Percentiles rank a stretch among this genome's conserved stretches.
phyloP scores from a whole-genome alignment of 1,140 invertebrate genomes.

The Drosophila teissieri region DNA sequence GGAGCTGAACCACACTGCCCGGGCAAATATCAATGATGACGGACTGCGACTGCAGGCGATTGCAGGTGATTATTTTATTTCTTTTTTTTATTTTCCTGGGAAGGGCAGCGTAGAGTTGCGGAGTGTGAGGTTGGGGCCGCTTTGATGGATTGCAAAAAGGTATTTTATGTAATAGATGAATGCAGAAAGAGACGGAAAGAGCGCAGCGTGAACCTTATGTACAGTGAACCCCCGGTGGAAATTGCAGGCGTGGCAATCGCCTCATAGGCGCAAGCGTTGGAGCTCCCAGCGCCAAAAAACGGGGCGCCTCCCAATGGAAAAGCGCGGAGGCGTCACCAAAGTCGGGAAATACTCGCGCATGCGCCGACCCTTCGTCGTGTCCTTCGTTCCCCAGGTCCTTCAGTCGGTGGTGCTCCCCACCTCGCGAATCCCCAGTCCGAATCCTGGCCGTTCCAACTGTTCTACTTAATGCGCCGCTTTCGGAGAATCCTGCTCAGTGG shows the following conservation, averaged over 20 bases:
- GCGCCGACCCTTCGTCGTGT: constrained; percentile 7
- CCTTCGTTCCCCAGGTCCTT: neutral
- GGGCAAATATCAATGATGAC: constrained; percentile 52
- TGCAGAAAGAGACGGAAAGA: constrained; percentile 8
- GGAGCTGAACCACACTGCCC: constrained; percentile 22
- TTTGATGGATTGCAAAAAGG: constrained; percentile 80
- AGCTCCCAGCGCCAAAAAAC: constrained; percentile 32
- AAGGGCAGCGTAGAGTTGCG: neutral
- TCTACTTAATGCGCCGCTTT: constrained; percentile 73
- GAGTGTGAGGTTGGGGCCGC: constrained; percentile 15
- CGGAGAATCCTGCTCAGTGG: constrained; percentile 70
- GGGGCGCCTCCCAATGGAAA: constrained; percentile 73
- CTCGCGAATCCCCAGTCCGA: constrained; percentile 52
- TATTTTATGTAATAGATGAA: constrained; percentile 68
- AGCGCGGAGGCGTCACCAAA: constrained; percentile 65
- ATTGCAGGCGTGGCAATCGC: constrained; percentile 59
- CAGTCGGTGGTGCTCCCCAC: neutral
- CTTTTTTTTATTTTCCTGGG: neutral
- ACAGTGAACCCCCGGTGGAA: constrained; percentile 33
- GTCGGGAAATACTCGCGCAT: constrained; percentile 16
- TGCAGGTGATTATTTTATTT: constrained; percentile 27
- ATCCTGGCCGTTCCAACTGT: constrained; percentile 46
- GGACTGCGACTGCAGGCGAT: constrained; percentile 27
- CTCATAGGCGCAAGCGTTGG: constrained; percentile 78
- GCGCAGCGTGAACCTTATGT: constrained; percentile 27